Base-by-base conservation (phyloP, 2,113 vertebrate genomes). In the Athene cunicularia region DNA sequence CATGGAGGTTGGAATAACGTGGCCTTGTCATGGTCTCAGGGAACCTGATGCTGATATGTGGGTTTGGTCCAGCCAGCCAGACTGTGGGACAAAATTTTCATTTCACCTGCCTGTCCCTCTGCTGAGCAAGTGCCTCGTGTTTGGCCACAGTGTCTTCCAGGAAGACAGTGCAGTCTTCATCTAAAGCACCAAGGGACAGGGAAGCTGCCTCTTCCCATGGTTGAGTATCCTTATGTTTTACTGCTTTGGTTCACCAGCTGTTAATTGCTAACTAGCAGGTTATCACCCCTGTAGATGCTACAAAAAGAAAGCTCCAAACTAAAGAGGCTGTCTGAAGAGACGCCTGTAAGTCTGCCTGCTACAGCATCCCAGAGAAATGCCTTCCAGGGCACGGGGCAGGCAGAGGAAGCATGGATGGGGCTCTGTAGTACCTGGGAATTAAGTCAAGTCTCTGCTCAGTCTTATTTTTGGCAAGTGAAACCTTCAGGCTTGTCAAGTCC, bases 351-450 rank as follows among this genome's bases (percentile, higher is more conserved):
- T 10, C 37, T 41, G 52, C 39, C 70, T 76, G 67, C 62, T 24
- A 23, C 55, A 58, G 55, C 21, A 17, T 23, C 52, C 8, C 52
- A 56, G 62, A 80, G 30, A 47, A 73, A 80, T 18, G 30, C 9
- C 30, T 45, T 49, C 13, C 49, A n/a, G 62, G 45, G 58, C 49
- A 32, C 0, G 0, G 16, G 27, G 23, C 47, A 71, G 37, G 62
- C 63, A 23, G 3, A 13, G 21, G 33, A 52, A 26, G 71, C 72
- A 80, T 0, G 0, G 41, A 50, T 6, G 2, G 62, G 62, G 43
- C 21, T 75, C 41, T 45, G 14, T 74, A 27, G 41, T 32, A 66
- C 67, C 53, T 49, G 33, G 49, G 30, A 83, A 49, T 39, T 41
- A 58, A 71, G 64, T 11, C 33, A 66, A 68, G 37, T 37, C 49